Evolutionary conservation across 2,888 invertebrate species (phyloP), one percentile per base, ranked within the genome.

Genomic region (Aphidius colemani): DNA sequence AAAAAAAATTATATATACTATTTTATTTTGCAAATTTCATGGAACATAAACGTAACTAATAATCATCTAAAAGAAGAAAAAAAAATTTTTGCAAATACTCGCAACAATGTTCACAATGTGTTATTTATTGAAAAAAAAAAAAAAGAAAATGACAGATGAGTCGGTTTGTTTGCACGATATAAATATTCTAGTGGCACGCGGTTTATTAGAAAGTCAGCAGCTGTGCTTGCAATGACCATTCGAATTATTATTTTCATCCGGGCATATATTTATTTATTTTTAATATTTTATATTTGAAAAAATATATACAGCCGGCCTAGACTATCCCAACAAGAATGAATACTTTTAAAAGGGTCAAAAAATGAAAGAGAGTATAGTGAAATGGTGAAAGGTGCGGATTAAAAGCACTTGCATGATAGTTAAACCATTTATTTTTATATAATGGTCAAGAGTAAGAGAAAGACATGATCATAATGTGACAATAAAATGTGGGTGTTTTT

Each of bases 161-260:
- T 57, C 50, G 13, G 49, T 58, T 30, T 62, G 63, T 53, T 63
- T 63, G 66, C 61, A 55, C 62, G 61, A 66, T 62, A 66, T 66
- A 68, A 70, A 72, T 72, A 66, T 63, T 63, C 55, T 69, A 63
- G 55, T 57, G 48, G 56, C 61, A 53, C 30, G 30, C 30, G 49
- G 61, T 56, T 59, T 57, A 63, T 63, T 63, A 53, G 62, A 65
- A 66, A 70, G 70, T 67, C 69, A 75, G 72, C 80, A 80, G 80
- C 79, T 80, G 80, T 74, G 74, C 66, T 68, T 57, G 64, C 68
- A 73, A 70, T 75, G 79, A 76, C 77, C 77, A 70, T 68, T 69
- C 72, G 75, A 49, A 59, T 61, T 58, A 39, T 61, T 53, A 60
- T 55, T 13, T 55, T 59, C 61, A 53, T 30, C 5, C 30, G 5